These are phyloP conservation scores for Takifugu rubripes DNA, from an alignment of 2,797 vertebrate species.

Conservation along the genomic window DNA sequence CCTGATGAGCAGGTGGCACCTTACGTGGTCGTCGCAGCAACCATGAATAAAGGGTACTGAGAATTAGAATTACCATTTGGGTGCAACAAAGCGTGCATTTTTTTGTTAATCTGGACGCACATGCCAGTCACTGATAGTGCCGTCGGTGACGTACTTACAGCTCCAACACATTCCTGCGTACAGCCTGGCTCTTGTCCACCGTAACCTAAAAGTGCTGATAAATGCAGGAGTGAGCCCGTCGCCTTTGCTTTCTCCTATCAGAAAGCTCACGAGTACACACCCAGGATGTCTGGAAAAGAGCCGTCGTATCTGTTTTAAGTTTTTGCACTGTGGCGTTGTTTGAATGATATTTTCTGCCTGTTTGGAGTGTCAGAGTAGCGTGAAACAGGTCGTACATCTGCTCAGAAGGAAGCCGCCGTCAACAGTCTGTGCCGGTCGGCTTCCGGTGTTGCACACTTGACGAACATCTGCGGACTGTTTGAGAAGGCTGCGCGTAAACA, in stretches of 20 bases:
- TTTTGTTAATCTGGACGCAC: neutral
- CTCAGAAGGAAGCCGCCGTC: constrained; percentile 10
- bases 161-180: constrained; percentile 61
- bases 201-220: constrained; percentile 59
- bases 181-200: constrained; percentile 64
- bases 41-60: too few relatives aligned
- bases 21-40: too few relatives aligned
- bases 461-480: constrained; percentile 67
- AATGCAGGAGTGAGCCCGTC: constrained; percentile 41
- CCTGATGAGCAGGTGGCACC: too few relatives aligned
- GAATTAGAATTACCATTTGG: too few relatives aligned
- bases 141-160: constrained; percentile 43
- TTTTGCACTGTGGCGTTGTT: constrained; percentile 7
- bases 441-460: constrained; percentile 22
- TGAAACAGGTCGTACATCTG: constrained; percentile 4
- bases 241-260: constrained; percentile 34
- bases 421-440: constrained; percentile 6
- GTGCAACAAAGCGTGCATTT: too few relatives aligned
- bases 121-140: constrained; percentile 42
- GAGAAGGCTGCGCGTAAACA: constrained; percentile 56
- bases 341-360: neutral
- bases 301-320: too few relatives aligned
- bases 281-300: constrained; percentile 26
- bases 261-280: constrained; percentile 32
- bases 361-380: neutral